These are phyloP conservation scores for Scolopax mira DNA, from an alignment of 2,113 vertebrate genomes.

Conservation along the genomic window DNA sequence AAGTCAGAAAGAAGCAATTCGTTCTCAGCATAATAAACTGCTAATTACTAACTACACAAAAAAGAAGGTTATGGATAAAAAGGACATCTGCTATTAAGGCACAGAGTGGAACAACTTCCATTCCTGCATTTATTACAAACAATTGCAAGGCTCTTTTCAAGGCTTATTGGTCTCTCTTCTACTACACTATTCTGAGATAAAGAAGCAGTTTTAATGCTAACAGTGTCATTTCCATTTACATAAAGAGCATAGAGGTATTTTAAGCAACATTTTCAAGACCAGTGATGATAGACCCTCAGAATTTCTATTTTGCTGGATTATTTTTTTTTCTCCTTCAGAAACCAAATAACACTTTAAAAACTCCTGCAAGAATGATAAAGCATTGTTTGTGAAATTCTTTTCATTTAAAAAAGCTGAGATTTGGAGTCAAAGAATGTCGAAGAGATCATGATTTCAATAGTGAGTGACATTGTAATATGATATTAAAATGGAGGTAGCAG, in stretches of 20 bases:
- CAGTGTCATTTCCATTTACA: background rate
- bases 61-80: background rate
- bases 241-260: background rate
- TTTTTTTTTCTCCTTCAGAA: background rate
- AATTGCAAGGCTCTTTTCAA: background rate
- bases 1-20: slow-evolving; percentile 19
- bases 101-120: background rate
- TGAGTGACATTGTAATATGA: background rate
- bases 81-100: background rate
- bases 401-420: background rate
- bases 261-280: background rate
- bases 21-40: slow-evolving; percentile 22
- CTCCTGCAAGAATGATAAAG: background rate
- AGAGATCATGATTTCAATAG: background rate
- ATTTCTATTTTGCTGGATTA: background rate
- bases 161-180: background rate
- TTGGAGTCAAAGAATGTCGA: background rate
- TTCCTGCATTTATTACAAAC: slow-evolving; percentile 13
- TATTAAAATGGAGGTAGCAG: background rate
- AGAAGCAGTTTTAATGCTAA: background rate
- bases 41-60: slow-evolving; percentile 18
- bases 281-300: background rate
- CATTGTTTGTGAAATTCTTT: background rate
- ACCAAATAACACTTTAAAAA: background rate
- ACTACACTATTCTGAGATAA: background rate